These are phyloP conservation scores for Aldrovandia affinis DNA, from an alignment of 2,797 vertebrate genomes.

Conservation along the genomic window DNA sequence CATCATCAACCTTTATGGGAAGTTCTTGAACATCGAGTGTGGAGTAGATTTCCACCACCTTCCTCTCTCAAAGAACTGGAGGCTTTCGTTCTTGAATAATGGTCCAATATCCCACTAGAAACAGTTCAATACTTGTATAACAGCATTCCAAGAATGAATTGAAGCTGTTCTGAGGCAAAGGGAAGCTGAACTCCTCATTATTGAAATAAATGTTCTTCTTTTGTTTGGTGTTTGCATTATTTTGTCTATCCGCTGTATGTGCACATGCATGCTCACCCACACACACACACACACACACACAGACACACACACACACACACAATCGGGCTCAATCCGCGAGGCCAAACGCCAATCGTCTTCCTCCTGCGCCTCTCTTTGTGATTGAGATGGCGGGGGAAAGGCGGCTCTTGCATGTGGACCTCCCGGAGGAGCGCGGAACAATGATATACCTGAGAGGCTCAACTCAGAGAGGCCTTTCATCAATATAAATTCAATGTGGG, in stretches of 20 bases:
- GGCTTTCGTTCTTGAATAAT: too few species aligned
- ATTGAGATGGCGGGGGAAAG: constrained; percentile 52
- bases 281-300: constrained; percentile 6
- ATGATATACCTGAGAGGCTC: constrained; percentile 63
- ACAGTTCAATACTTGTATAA: too few species aligned
- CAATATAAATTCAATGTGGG: constrained; percentile 66
- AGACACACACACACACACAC: neutral
- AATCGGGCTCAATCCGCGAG: constrained; percentile 54
- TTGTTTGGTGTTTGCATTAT: too few species aligned
- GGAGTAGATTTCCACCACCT: too few species aligned
- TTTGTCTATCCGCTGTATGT: neutral
- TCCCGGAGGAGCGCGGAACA: constrained; percentile 54
- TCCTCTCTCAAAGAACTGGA: too few species aligned
- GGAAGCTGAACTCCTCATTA: too few species aligned
- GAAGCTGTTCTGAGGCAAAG: too few species aligned
- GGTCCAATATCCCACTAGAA: too few species aligned
- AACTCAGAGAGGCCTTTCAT: constrained; percentile 70
- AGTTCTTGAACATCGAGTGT: too few species aligned
- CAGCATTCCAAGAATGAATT: too few species aligned
- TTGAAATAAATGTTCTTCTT: too few species aligned
- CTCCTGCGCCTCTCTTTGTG: constrained; percentile 44
- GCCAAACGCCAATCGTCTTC: constrained; percentile 53
- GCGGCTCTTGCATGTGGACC: constrained; percentile 46
- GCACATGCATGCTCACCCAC: constrained; percentile 14
- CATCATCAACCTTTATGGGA: too few species aligned